Conservation (phyloP, 2,113 vertebrate genomes). For the Varanus salvator region DNA sequence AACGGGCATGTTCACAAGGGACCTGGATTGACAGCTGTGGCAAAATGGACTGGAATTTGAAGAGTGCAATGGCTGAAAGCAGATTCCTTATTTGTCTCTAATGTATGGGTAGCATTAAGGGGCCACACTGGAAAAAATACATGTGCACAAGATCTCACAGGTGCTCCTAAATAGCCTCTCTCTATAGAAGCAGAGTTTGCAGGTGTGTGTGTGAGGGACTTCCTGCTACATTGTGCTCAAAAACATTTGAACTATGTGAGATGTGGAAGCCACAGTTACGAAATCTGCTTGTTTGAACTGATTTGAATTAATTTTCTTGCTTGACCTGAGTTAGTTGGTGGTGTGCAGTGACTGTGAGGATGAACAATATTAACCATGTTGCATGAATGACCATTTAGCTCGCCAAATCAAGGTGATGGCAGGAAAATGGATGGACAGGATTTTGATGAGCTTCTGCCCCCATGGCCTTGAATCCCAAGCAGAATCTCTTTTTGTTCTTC, state of each 20-base stretch:
- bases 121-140: background rate
- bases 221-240: background rate
- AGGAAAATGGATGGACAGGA: background rate
- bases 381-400: background rate
- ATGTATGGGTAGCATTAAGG: background rate
- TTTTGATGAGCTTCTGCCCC: background rate
- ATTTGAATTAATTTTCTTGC: background rate
- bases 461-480: background rate
- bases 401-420: background rate
- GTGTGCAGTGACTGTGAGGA: too few relatives aligned
- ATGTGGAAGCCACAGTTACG: background rate
- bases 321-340: background rate
- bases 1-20: too few relatives aligned
- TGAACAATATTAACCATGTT: background rate
- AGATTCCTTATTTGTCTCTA: too few relatives aligned
- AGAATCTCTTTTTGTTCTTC: background rate
- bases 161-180: too few relatives aligned
- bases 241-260: background rate
- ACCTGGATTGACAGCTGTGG: too few relatives aligned
- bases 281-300: background rate
- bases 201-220: too few relatives aligned
- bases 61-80: too few relatives aligned
- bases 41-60: too few relatives aligned
- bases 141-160: too few relatives aligned
- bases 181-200: background rate